Evolutionary conservation across 2,888 invertebrate species (phyloP).

Genomic region (Heliconius ethilla): DNA sequence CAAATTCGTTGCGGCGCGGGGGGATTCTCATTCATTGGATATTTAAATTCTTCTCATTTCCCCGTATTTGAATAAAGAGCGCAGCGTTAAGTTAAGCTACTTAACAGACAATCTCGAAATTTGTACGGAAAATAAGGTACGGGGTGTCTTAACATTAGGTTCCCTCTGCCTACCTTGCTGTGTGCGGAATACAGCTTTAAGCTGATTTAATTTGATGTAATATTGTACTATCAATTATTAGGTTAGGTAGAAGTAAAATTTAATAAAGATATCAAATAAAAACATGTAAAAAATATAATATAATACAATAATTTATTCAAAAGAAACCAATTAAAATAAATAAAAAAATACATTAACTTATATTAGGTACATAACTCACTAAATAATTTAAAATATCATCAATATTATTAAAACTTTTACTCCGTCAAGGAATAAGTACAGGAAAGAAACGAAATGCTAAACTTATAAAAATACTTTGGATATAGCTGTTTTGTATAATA

Average conservation of each 20-base stretch:
- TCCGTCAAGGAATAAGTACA: slow-evolving; percentile 45
- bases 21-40: too few species aligned
- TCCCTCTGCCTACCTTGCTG: too few species aligned
- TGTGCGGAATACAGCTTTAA: too few species aligned
- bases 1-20: too few species aligned
- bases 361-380: slow-evolving; percentile 34
- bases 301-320: slow-evolving; percentile 41
- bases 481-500: slow-evolving; percentile 52
- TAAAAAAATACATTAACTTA: slow-evolving; percentile 37
- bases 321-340: slow-evolving; percentile 40
- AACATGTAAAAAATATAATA: not conserved
- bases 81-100: too few species aligned
- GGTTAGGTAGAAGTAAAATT: not conserved
- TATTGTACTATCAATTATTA: too few species aligned
- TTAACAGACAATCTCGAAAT: too few species aligned
- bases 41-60: too few species aligned
- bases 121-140: too few species aligned
- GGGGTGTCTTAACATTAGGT: too few species aligned
- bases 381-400: slow-evolving; percentile 32
- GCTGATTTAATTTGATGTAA: too few species aligned
- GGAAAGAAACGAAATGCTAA: slow-evolving; percentile 14
- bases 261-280: not conserved
- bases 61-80: too few species aligned
- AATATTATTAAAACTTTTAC: slow-evolving; percentile 36
- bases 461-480: slow-evolving; percentile 60